Percentiles rank a stretch among this genome's conserved stretches.
Evolutionary conservation across 2,888 invertebrate species (phyloP).

Genomic region (Lasioglossum lativentre): DNA sequence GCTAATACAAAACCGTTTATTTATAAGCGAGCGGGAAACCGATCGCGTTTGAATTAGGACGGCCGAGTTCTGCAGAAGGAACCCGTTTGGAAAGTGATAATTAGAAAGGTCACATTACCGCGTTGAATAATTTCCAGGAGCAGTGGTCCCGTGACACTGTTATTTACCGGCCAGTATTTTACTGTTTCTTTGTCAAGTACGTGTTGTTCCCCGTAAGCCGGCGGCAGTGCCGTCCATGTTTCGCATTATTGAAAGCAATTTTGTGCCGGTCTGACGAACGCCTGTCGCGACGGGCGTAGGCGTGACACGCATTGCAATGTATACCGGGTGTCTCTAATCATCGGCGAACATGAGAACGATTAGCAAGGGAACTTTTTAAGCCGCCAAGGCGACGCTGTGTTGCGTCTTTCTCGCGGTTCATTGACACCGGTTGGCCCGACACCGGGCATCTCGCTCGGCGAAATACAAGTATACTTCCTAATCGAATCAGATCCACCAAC

Average conservation of each 20-base stretch:
- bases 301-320: conserved; percentile 61
- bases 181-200: not conserved
- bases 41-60: not conserved
- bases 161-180: not conserved
- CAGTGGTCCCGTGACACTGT: not conserved
- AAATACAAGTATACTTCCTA: conserved; percentile 77
- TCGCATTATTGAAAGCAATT: conserved; percentile 64
- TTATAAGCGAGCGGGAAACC: not conserved
- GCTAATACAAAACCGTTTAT: conserved; percentile 3
- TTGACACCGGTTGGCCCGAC: conserved; percentile 57
- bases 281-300: conserved; percentile 62
- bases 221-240: conserved; percentile 34
- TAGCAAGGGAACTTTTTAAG: not conserved
- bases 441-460: conserved; percentile 37
- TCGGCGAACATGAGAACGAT: conserved; percentile 44
- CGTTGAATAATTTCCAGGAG: not conserved
- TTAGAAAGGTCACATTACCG: not conserved
- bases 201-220: conserved; percentile 8
- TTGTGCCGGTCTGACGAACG: conserved; percentile 58
- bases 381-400: not conserved
- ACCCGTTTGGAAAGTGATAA: not conserved
- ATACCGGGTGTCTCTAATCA: conserved; percentile 61
- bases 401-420: conserved; percentile 24
- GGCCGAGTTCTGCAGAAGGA: not conserved
- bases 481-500: conserved; percentile 80